Evolutionary conservation across 2,113 vertebrate genomes (phyloP).

Genomic region (Oreochromis spilurus): DNA sequence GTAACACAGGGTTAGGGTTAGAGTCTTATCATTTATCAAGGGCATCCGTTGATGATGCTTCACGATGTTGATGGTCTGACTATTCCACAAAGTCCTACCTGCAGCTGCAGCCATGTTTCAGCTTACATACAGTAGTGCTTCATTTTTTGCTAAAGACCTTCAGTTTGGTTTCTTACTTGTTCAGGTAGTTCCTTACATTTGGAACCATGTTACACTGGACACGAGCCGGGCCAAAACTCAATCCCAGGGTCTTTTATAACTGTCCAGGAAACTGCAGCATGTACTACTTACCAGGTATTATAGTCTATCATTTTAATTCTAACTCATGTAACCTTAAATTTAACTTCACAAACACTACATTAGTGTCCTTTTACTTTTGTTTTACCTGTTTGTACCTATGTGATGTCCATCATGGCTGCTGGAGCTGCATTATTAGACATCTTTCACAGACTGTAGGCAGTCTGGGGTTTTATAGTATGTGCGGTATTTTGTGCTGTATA

Average conservation of each 20-base stretch:
- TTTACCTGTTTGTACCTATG: accelerated
- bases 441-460: not conserved
- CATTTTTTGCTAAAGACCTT: not conserved
- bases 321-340: not conserved
- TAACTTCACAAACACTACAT: not conserved
- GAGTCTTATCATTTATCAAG: not conserved
- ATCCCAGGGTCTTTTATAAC: not conserved
- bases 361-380: not conserved
- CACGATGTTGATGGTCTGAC: not conserved
- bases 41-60: not conserved
- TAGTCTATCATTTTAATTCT: not conserved
- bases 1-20: not conserved
- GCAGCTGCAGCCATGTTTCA: not conserved
- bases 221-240: not conserved
- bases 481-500: not conserved
- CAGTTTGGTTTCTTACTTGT: not conserved
- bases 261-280: not conserved
- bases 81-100: not conserved
- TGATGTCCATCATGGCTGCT: not conserved
- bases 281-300: not conserved
- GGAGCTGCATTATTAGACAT: not conserved
- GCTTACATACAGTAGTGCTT: not conserved
- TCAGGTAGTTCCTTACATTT: not conserved
- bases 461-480: not conserved
- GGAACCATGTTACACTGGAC: not conserved